These are phyloP conservation scores for Patella pellucida DNA, from an alignment of 2,888 invertebrate genomes.

Conservation along the genomic window DNA sequence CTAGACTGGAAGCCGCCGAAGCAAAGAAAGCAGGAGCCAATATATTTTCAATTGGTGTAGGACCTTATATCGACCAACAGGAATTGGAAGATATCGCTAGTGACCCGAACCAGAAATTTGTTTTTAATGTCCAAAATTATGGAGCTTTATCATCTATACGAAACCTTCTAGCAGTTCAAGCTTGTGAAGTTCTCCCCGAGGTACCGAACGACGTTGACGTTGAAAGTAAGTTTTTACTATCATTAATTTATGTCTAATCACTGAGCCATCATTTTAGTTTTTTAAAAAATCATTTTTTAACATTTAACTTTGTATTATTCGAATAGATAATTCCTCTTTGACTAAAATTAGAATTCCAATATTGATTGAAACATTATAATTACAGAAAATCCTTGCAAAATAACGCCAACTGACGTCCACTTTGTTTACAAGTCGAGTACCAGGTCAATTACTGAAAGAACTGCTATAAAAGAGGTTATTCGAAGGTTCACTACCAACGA, in stretches of 20 bases:
- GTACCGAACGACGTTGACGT: no score
- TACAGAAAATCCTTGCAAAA: no score
- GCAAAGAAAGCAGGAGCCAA: constrained; percentile 49
- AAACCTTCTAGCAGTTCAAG: constrained; percentile 51
- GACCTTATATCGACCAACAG: constrained; percentile 42
- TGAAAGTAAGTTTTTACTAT: no score
- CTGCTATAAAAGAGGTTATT: neutral
- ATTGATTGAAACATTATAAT: no score
- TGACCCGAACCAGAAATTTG: constrained; percentile 45
- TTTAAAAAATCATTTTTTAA: no score
- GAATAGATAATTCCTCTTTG: no score
- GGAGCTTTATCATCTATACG: constrained; percentile 54
- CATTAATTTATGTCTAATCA: no score
- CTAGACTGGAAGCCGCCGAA: constrained; percentile 45
- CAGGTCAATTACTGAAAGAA: neutral
- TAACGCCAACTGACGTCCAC: neutral
- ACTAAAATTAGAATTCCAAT: no score
- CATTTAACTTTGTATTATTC: no score
- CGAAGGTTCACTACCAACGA: neutral
- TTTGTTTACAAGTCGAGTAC: neutral
- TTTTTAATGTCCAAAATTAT: constrained; percentile 55
- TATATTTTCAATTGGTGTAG: constrained; percentile 62
- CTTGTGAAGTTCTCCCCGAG: constrained; percentile 42
- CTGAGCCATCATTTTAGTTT: no score
- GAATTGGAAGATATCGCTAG: constrained; percentile 57